Conservation (phyloP, 2,888 invertebrate species). For the Ditula angustiorana region DNA sequence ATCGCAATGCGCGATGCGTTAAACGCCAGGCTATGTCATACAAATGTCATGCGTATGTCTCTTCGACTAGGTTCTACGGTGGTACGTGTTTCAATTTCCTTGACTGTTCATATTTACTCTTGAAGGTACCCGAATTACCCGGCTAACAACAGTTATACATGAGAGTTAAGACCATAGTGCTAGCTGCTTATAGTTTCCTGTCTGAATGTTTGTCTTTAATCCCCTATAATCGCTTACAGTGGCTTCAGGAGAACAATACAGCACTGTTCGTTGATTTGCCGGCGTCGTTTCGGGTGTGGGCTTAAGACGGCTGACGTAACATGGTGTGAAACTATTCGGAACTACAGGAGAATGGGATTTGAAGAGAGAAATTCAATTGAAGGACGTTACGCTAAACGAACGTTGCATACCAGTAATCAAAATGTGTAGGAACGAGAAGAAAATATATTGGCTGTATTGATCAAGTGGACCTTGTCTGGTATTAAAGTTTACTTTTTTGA, state of each 20-base stretch:
- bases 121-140: background rate
- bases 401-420: too few relatives aligned
- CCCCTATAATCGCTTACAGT: conserved; percentile 22
- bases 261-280: conserved; percentile 50
- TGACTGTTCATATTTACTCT: too few relatives aligned
- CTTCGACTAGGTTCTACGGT: too few relatives aligned
- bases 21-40: too few relatives aligned
- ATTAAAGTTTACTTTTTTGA: too few relatives aligned
- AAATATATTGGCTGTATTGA: too few relatives aligned
- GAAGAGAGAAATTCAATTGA: background rate
- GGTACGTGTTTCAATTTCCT: too few relatives aligned
- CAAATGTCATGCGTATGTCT: too few relatives aligned
- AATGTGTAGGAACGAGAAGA: too few relatives aligned
- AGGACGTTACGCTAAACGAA: too few relatives aligned
- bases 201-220: background rate
- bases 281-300: conserved; percentile 51
- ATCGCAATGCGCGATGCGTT: too few relatives aligned
- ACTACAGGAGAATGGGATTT: conserved; percentile 8
- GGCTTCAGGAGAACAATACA: background rate
- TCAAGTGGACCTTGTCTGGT: too few relatives aligned
- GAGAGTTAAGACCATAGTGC: background rate
- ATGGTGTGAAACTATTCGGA: conserved; percentile 23
- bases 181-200: background rate
- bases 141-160: background rate
- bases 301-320: conserved; percentile 49